Conservation (phyloP, 2,797 vertebrate species). For the Hapalemur alaotrensis region DNA sequence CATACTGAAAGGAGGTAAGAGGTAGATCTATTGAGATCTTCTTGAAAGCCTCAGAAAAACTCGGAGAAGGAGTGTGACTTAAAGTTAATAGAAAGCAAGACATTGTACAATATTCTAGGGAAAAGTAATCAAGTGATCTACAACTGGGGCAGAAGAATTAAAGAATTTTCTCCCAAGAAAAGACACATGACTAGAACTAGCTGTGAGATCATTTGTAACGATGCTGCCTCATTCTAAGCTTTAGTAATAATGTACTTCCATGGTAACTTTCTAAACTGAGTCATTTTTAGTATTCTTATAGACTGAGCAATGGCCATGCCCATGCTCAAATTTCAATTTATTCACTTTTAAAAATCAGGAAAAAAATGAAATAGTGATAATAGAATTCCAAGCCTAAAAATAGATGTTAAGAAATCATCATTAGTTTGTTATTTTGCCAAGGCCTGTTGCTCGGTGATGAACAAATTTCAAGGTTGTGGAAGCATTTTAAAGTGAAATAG, state of each 20-base stretch:
- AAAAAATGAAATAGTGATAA: neutral
- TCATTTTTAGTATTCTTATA: neutral
- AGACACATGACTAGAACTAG: neutral
- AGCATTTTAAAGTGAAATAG: neutral
- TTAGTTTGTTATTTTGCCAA: neutral
- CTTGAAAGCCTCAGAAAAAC: neutral
- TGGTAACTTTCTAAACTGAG: neutral
- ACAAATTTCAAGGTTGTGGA: neutral
- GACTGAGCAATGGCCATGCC: neutral
- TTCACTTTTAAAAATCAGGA: neutral
- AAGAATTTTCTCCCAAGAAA: neutral
- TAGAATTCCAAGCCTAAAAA: neutral
- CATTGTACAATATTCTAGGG: neutral
- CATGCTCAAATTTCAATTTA: neutral
- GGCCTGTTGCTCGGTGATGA: neutral
- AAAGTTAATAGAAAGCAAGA: constrained; percentile 31
- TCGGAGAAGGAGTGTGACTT: neutral
- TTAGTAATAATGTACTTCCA: neutral
- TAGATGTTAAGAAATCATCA: neutral
- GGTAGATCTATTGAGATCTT: neutral
- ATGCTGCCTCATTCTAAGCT: neutral
- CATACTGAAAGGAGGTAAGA: neutral
- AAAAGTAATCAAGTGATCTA: neutral
- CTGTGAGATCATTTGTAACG: neutral
- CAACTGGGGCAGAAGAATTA: neutral